Evolutionary conservation across 2,888 invertebrate species (phyloP).

Genomic region (Lithophane semibrunnea): DNA sequence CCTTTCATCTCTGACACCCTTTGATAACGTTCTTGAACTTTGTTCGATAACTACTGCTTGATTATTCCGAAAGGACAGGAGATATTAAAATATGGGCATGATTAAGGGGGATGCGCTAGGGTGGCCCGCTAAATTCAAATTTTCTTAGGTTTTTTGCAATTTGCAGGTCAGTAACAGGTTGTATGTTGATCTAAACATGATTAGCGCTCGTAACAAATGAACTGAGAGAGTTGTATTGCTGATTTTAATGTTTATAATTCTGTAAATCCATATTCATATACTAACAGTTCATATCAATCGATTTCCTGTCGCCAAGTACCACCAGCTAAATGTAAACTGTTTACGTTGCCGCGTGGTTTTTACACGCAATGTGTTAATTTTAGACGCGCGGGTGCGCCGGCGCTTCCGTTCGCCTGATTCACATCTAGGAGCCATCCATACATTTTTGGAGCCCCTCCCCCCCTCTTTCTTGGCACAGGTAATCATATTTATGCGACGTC

Average conservation of each 20-base stretch:
- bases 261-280: no score
- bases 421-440: constrained; percentile 49
- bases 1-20: constrained; percentile 22
- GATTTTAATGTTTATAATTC: no score
- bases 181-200: no score
- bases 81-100: neutral
- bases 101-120: no score
- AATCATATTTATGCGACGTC: neutral
- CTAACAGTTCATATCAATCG: constrained; percentile 49
- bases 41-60: neutral
- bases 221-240: no score
- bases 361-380: constrained; percentile 80
- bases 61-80: neutral
- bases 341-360: constrained; percentile 75
- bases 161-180: no score
- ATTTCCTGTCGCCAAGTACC: constrained; percentile 64
- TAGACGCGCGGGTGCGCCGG: constrained; percentile 75
- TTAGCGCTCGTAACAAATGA: no score
- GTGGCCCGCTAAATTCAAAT: no score
- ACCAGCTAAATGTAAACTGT: constrained; percentile 69
- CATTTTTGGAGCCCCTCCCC: neutral
- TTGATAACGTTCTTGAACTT: neutral
- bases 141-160: no score
- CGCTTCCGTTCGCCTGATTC: constrained; percentile 75
- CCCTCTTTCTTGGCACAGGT: neutral